Evolutionary conservation across 2,888 invertebrate species (phyloP), one percentile per base, ranked within the genome.

Genomic region (Aspidiotus rigidus): DNA sequence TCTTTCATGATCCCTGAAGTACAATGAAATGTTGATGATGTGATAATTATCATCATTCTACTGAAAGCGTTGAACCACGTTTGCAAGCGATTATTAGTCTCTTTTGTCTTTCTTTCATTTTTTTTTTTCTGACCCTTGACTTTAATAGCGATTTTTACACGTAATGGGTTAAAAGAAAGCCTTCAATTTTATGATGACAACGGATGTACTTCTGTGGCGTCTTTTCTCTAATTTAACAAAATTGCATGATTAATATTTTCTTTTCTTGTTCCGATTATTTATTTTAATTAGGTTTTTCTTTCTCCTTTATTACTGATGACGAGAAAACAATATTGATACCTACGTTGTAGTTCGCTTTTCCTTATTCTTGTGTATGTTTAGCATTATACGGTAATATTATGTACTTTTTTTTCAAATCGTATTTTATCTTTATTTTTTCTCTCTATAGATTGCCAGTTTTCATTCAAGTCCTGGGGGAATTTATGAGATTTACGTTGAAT

Each of bases 311-410:
- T 49, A 2, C 49, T 49, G 49, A 49, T 49, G 49, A 55, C 57
- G 42, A 59, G 56, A 56, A 57, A 59, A 59, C 42, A 15, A 44
- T 59, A 59, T 66, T 59, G 59, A 66, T 66, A n/a, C n/a, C n/a
- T n/a, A 66, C 59, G 42, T 44, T 66, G 66, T 66, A 66, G 66
- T 66, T 66, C 59, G 59, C 39, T 59, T 59, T 59, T 59, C 56
- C 56, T 17, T 16, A 3, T 17, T 16, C 16, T 56, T 59, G 66
- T 66, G 59, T 39, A 66, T 66, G 39, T 59, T 55, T 59, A 59
- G 59, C 59, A 7, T 59, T 59, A 39, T 59, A 49, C n/a, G 6
- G 5, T 28, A 28, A 28, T 28, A 28, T 28, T 28, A 55, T n/a
- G 15, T 55, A 13, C n/a, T 55, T 55, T 55, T n/a, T 9, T 55